A percentile compares a stretch with the other conserved stretches of the same genome.
phyloP scores from a whole-genome alignment of 2,888 invertebrate species.

The Clanis bilineata region DNA sequence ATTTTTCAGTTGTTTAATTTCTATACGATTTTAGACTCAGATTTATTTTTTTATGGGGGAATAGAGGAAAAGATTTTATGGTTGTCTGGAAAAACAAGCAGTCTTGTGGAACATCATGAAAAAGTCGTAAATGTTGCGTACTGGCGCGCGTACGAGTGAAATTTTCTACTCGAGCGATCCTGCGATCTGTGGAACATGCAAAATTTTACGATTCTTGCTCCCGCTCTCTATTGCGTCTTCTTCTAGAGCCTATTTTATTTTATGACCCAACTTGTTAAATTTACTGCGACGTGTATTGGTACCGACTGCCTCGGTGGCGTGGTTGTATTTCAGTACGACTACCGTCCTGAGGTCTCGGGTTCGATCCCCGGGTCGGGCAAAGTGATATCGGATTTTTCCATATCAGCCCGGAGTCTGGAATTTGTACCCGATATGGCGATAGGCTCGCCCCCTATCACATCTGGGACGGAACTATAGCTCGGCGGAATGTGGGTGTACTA shows the following conservation, averaged over 20 bases:
- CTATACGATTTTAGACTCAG: not conserved
- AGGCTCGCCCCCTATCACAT: no score
- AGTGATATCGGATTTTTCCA: no score
- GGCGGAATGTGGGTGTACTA: no score
- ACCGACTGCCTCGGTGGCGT: no score
- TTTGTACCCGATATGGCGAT: no score
- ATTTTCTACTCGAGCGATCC: constrained; percentile 64
- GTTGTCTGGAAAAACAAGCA: constrained; percentile 53
- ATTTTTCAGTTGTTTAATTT: not conserved
- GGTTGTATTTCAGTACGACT: no score
- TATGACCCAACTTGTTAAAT: constrained; percentile 48
- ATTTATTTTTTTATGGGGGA: constrained; percentile 28
- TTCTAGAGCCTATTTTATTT: constrained; percentile 46
- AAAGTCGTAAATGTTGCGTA: constrained; percentile 73
- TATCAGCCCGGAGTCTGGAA: no score
- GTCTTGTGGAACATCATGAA: constrained; percentile 65
- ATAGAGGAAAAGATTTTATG: constrained; percentile 58
- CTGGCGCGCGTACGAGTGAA: constrained; percentile 60
- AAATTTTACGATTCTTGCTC: constrained; percentile 65
- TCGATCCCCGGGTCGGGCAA: no score
- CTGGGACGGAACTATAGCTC: no score
- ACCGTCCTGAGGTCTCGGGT: no score
- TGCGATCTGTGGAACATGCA: constrained; percentile 62
- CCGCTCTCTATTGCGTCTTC: constrained; percentile 40
- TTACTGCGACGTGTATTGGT: constrained; percentile 19